Conservation (phyloP, 2,797 vertebrate genomes). For the Poecilia wingei region DNA sequence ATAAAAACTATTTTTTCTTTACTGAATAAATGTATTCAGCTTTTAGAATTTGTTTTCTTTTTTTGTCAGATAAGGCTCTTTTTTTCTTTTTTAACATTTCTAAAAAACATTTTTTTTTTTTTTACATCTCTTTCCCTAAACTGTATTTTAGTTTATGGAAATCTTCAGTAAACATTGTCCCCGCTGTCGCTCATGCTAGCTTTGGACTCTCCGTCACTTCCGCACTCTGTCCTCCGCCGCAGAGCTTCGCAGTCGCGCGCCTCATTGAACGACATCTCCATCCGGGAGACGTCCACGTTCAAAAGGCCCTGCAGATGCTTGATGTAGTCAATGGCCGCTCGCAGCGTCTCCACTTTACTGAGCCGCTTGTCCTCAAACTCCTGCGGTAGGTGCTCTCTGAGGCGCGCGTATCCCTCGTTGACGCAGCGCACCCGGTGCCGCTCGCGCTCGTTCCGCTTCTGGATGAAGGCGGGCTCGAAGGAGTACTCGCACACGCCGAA, state of each 20-base stretch:
- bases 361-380: slow-evolving; percentile 87
- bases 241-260: slow-evolving; percentile 20
- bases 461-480: slow-evolving; percentile 90
- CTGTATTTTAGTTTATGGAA: not conserved
- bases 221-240: slow-evolving; percentile 52
- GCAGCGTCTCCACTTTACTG: slow-evolving; percentile 94
- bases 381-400: slow-evolving; percentile 88
- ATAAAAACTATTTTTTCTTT: not conserved
- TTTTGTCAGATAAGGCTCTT: too few species aligned
- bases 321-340: slow-evolving; percentile 92
- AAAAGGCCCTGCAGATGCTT: slow-evolving; percentile 89
- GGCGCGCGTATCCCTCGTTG: slow-evolving; percentile 92
- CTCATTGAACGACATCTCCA: slow-evolving; percentile 45
- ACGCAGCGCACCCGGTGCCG: slow-evolving; percentile 93
- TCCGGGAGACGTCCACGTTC: slow-evolving; percentile 73
- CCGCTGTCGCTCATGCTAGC: slow-evolving; percentile 57
- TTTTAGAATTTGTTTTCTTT: not conserved
- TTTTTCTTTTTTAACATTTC: not conserved
- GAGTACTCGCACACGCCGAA: slow-evolving; percentile 78
- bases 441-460: slow-evolving; percentile 91
- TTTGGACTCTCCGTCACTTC: slow-evolving; percentile 71
- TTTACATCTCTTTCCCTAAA: not conserved
- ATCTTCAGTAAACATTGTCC: slow-evolving; percentile 27
- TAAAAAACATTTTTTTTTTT: not conserved
- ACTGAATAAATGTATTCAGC: not conserved